These are phyloP conservation scores for Porites cylindrica DNA, from an alignment of 92 coral and sea anemone genomes.

Conservation along the genomic window DNA sequence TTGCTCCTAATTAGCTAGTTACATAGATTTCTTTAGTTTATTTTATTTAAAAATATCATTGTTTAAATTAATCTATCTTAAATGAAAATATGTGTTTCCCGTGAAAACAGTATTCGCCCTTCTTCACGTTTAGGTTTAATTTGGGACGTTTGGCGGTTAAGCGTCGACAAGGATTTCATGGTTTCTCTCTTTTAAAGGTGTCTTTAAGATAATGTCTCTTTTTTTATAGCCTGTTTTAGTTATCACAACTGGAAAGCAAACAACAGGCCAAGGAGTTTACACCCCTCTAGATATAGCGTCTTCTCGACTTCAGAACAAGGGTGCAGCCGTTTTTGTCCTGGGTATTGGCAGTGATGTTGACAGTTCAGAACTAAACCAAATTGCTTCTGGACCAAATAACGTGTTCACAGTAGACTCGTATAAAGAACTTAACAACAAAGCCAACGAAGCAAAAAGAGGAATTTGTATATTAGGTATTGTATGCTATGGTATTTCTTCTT, in stretches of 20 bases:
- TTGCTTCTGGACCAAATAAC: constrained; percentile 57
- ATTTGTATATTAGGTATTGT: constrained; percentile 60
- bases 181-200: no score
- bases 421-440: constrained; percentile 45
- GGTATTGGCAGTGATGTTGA: constrained; percentile 63
- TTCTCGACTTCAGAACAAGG: constrained; percentile 12
- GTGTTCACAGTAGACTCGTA: constrained; percentile 60
- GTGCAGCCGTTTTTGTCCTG: constrained; percentile 57
- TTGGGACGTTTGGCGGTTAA: no score
- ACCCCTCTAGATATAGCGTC: constrained; percentile 42
- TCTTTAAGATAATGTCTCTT: neutral
- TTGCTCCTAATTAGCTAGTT: no score
- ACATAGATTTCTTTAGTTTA: no score
- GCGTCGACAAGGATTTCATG: no score
- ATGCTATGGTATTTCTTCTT: neutral
- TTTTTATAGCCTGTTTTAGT: constrained; percentile 43
- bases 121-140: no score
- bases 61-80: no score
- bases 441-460: constrained; percentile 26
- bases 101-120: no score
- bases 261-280: constrained; percentile 43
- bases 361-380: constrained; percentile 44
- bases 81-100: no score
- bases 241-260: constrained; percentile 56
- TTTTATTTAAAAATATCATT: no score